Evolutionary conservation across 2,888 invertebrate species (phyloP).

Genomic region (Pemphredon lugubris): DNA sequence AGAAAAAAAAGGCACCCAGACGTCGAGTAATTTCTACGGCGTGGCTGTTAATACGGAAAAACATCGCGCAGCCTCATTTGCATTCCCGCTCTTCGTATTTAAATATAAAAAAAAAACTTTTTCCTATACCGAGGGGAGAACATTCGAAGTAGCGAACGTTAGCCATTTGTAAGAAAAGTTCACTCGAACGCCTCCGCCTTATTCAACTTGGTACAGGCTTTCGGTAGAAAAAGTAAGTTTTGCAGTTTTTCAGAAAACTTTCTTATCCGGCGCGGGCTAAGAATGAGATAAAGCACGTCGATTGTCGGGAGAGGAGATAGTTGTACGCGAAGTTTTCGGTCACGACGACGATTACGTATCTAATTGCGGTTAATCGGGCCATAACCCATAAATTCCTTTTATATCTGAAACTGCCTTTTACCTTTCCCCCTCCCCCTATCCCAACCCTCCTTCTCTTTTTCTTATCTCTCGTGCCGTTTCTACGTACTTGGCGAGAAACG

Average conservation of each 20-base stretch:
- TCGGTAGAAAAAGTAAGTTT: conserved; percentile 43
- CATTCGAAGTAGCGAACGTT: conserved; percentile 24
- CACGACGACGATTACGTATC: conserved; percentile 39
- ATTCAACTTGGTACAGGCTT: conserved; percentile 36
- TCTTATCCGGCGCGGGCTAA: conserved; percentile 40
- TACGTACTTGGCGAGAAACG: neutral
- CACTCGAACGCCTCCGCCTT: conserved; percentile 20
- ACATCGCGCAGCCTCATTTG: conserved; percentile 19
- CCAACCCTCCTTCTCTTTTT: neutral
- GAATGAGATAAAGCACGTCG: conserved; percentile 50
- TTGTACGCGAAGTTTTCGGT: conserved; percentile 34
- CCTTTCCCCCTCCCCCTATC: conserved; percentile 8
- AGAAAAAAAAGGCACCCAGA: conserved; percentile 33
- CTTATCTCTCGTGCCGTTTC: conserved; percentile 10
- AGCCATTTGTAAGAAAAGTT: conserved; percentile 46
- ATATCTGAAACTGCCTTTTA: conserved; percentile 7
- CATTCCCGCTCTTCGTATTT: conserved; percentile 31
- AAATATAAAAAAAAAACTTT: conserved; percentile 19
- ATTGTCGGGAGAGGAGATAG: conserved; percentile 34
- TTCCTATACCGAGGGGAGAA: neutral
- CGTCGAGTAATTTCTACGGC: conserved; percentile 30
- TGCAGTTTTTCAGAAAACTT: conserved; percentile 59
- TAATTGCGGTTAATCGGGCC: conserved; percentile 59
- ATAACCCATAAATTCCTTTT: conserved; percentile 50
- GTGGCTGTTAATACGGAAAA: neutral